These are phyloP conservation scores for Epinephelus coioides DNA, from an alignment of 2,797 vertebrate species.

Conservation along the genomic window DNA sequence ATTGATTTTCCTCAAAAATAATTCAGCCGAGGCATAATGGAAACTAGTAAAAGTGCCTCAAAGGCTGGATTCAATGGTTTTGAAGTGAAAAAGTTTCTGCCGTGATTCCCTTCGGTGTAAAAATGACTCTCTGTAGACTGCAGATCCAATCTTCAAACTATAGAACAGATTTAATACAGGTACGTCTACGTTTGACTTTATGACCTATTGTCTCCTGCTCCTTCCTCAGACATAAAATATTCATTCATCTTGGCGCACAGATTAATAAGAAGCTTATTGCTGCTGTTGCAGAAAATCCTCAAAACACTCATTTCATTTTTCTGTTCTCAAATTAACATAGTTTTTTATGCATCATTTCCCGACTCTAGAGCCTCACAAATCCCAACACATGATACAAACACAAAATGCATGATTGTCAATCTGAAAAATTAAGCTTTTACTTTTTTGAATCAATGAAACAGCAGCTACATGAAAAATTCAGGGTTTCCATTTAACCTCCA, in stretches of 20 bases:
- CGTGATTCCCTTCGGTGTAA: conserved; percentile 26
- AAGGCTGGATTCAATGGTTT: conserved; percentile 54
- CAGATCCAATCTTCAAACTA: conserved; percentile 54
- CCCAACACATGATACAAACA: conserved; percentile 19
- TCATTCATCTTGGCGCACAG: conserved; percentile 47
- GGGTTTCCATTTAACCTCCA: conserved; percentile 22
- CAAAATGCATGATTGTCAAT: conserved; percentile 7
- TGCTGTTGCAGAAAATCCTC: conserved; percentile 53
- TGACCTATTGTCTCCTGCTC: conserved; percentile 58
- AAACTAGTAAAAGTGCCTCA: conserved; percentile 51
- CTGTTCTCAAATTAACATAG: conserved; percentile 36
- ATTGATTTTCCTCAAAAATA: conserved; percentile 57
- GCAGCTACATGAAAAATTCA: conserved; percentile 23
- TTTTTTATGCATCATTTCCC: conserved; percentile 10
- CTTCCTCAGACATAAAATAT: conserved; percentile 59
- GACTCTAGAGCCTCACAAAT: conserved; percentile 27
- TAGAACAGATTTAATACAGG: conserved; percentile 58
- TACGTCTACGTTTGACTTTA: conserved; percentile 54
- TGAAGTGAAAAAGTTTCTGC: conserved; percentile 57
- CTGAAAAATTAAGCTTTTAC: conserved; percentile 20
- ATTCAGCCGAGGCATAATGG: conserved; percentile 47
- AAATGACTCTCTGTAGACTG: conserved; percentile 47
- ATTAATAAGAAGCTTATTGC: conserved; percentile 59
- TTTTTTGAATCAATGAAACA: conserved; percentile 9
- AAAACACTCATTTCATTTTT: conserved; percentile 47